Conservation (phyloP, 2,888 invertebrate genomes). For the Agapostemon virescens region DNA sequence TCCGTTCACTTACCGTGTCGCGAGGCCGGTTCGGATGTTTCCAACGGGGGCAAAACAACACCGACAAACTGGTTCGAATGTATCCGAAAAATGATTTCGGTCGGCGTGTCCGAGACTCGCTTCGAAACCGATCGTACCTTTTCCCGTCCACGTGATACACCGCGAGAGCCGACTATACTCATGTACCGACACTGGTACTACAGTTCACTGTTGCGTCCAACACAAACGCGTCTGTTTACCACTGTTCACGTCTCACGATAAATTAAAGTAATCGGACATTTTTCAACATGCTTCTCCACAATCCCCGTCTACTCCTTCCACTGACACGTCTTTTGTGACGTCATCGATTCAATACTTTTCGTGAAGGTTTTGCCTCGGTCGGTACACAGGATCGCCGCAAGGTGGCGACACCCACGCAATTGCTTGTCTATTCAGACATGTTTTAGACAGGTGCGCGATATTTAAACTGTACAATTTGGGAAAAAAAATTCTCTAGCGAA, state of each 20-base stretch:
- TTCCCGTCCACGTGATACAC: constrained; percentile 53
- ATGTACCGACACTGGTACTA: constrained; percentile 48
- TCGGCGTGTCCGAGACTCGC: constrained; percentile 53
- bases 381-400: background rate
- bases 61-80: constrained; percentile 51
- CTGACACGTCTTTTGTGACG: constrained; percentile 79
- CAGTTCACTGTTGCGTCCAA: constrained; percentile 38
- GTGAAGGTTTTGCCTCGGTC: constrained; percentile 57
- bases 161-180: constrained; percentile 21
- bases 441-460: constrained; percentile 33
- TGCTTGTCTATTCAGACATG: constrained; percentile 8
- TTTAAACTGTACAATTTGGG: constrained; percentile 15
- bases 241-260: constrained; percentile 71
- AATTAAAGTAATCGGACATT: constrained; percentile 77
- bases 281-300: constrained; percentile 72
- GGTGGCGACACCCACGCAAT: constrained; percentile 60
- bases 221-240: constrained; percentile 63
- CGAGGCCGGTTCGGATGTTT: background rate
- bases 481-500: background rate
- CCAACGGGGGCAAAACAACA: constrained; percentile 49
- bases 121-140: constrained; percentile 24
- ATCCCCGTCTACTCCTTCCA: constrained; percentile 74
- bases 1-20: constrained; percentile 39
- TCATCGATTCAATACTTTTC: constrained; percentile 80
- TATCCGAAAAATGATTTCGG: constrained; percentile 50